A percentile compares a stretch with the other conserved stretches of the same genome.
phyloP scores from a whole-genome alignment of 1,140 invertebrate species.

The Drosophila quadrilineata region DNA sequence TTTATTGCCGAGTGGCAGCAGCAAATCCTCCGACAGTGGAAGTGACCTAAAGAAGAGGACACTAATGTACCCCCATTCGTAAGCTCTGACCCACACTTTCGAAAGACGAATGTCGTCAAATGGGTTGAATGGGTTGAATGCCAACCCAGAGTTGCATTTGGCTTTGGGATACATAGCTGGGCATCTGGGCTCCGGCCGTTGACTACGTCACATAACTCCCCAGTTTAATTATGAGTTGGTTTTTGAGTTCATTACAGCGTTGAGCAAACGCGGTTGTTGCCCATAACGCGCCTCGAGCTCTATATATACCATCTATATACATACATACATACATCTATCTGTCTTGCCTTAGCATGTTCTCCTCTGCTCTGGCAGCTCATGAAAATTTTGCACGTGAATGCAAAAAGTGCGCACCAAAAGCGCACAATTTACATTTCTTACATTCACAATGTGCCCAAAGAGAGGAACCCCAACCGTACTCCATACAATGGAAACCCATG shows the following conservation, averaged over 20 bases:
- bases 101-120: conserved; percentile 50
- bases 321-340: not conserved
- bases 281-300: conserved; percentile 21
- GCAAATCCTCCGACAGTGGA: conserved; percentile 35
- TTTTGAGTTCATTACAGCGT: conserved; percentile 68
- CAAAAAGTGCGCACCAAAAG: conserved; percentile 62
- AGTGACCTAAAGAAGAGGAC: not conserved
- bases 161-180: conserved; percentile 8
- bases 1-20: conserved; percentile 25
- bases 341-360: not conserved
- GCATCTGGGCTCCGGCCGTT: conserved; percentile 32
- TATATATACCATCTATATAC: not conserved
- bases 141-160: conserved; percentile 17
- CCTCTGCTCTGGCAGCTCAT: conserved; percentile 38
- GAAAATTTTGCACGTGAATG: conserved; percentile 73
- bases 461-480: conserved; percentile 7
- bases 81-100: not conserved
- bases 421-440: conserved; percentile 77
- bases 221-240: conserved; percentile 76
- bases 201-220: conserved; percentile 70
- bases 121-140: conserved; percentile 15
- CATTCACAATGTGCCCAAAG: conserved; percentile 46
- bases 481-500: not conserved
- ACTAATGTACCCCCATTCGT: not conserved
- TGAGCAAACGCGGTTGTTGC: conserved; percentile 41